Base-by-base conservation (phyloP, 2,888 invertebrate genomes). In the Digitonthophagus gazella region DNA sequence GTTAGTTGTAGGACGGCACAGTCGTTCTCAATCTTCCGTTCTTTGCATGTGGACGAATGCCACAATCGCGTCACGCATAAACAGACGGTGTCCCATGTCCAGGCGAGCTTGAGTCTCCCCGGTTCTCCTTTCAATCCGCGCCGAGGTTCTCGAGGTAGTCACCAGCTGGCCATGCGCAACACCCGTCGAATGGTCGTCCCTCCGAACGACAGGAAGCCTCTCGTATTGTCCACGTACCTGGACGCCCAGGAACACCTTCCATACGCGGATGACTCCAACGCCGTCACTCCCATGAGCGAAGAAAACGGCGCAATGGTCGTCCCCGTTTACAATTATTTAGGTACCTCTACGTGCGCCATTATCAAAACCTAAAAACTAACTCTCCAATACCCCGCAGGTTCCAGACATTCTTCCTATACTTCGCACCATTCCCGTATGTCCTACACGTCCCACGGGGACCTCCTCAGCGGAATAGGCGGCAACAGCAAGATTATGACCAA, bases 231-330 rank as follows among this genome's bases (percentile, higher is more conserved):
- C 78, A 96, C 96, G 75, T 96, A 96, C 86, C 88, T 96, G 83
- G 97, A 95, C 83, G 95, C 94, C 76, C 93, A 94, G 84, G 95
- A 96, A 86, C 96, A 96, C 84, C 88, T 98, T 80, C 97, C 97
- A 70, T 98, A 96, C 82, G 97, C 97, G 69, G 98, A 98, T 83
- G 98, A 97, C 85, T 97, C 97, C 73, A 95, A 95, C 80, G 97
- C 97, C 74, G 97, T 96, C 71, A 98, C 97, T 72, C 98, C 98
- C 67, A 96, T 97, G 93, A 97, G 96, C 74, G 97, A 97, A 85
- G 97, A 97, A 85, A 96, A 96, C 84, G 96, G 96, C 80, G 95
- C 95, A 81, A 95, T 96, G 84, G 93, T 96, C 79, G 93, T 96
- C 78, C 95, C 95, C 70, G 92, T 93, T 81, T 93, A 93, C 82